Conservation (phyloP, 2,797 vertebrate species). For the Microctenopoma steveboyesi region DNA sequence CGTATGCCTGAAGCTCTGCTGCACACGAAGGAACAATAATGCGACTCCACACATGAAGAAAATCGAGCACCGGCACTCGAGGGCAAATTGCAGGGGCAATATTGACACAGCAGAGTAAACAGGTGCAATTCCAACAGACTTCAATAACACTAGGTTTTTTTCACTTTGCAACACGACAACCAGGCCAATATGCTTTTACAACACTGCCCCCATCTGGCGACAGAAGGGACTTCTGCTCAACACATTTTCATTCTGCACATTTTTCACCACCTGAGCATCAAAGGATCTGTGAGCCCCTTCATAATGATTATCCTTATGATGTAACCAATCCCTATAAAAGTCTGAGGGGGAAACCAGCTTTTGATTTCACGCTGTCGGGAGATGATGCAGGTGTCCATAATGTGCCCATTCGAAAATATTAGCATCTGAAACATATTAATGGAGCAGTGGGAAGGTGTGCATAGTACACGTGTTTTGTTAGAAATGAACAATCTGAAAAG, state of each 20-base stretch:
- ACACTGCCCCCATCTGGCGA: constrained; percentile 75
- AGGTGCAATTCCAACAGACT: constrained; percentile 63
- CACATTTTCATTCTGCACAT: constrained; percentile 51
- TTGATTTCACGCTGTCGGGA: constrained; percentile 54
- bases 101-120: constrained; percentile 73
- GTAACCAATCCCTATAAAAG: constrained; percentile 51
- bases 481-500: constrained; percentile 38
- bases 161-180: constrained; percentile 15
- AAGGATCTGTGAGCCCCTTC: constrained; percentile 60
- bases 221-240: constrained; percentile 38
- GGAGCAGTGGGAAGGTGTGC: neutral
- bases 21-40: constrained; percentile 26
- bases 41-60: constrained; percentile 43
- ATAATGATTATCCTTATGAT: constrained; percentile 64
- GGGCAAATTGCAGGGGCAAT: constrained; percentile 54
- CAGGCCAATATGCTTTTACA: constrained; percentile 63
- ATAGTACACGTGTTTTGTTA: constrained; percentile 19
- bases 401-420: constrained; percentile 6
- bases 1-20: constrained; percentile 14
- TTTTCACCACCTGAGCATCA: constrained; percentile 55
- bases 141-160: constrained; percentile 47
- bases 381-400: constrained; percentile 48
- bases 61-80: constrained; percentile 45
- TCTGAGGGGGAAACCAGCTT: constrained; percentile 51
- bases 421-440: constrained; percentile 52